Evolutionary conservation across 2,888 invertebrate species (phyloP), one percentile per base, ranked within the genome.

Genomic region (Tanaodytes sp.): DNA sequence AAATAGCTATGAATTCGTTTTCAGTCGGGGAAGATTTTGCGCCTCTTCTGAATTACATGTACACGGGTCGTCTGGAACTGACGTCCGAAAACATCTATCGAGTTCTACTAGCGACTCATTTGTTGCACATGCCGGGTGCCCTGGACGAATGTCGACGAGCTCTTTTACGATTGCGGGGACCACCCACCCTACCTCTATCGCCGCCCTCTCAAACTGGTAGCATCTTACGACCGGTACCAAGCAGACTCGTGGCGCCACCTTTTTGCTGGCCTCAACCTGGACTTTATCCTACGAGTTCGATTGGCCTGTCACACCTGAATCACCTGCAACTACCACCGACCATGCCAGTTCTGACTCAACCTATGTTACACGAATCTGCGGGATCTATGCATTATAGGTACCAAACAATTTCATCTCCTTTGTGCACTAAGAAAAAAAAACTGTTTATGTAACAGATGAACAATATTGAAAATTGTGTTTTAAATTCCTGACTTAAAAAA

Each of bases 101-200:
- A 73, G 90, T 92, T 39, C 84, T 92, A 8, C 82, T 92, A 66
- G 92, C 92, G 3, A 91, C 92, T 8, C 91, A 92, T 82, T 87
- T 91, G 48, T 85, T 92, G 40, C 91, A 92, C 80, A 92, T 92
- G 91, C 92, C 92, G 1, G 86, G 90, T 11, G 91, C 91, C 0
- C 80, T 91, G 45, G 91, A 91, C 75, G 87, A 91, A 73, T 92
- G 92, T 82, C 87, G 91, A 16, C 83, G 83, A 0, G 88, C 88
- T 4, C 89, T 90, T 76, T 82, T 92, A 43, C 86, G 90, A 37
- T 87, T 90, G 14, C 86, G 83, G 12, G 78, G 77, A 20, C 79
- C 78, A 2, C 75, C 81, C 6, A 74, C 81, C 12, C 86, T 87
- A 1, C 84, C 86, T 1, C 86, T 87, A 2, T 55, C 73, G 15